Evolutionary conservation across 1,140 invertebrate species (phyloP).

Genomic region (Dryas iulia): DNA sequence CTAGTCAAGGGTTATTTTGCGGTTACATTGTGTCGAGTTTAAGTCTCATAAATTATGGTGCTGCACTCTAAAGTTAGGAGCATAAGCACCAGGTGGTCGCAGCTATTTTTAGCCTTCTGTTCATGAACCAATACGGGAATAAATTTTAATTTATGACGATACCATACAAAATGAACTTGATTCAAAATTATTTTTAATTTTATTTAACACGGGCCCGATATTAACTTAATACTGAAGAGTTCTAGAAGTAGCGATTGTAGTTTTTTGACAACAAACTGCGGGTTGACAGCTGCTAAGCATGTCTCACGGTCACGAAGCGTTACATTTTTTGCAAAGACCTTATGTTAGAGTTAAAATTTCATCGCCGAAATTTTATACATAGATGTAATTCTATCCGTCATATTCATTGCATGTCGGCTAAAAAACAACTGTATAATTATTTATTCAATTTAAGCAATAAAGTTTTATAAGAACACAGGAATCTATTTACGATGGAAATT

Average conservation of each 20-base stretch:
- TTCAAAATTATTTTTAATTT: constrained; percentile 44
- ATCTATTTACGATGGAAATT: background rate
- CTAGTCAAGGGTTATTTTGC: constrained; percentile 76
- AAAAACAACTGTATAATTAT: background rate
- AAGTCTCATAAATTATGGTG: constrained; percentile 67
- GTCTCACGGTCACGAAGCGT: constrained; percentile 61
- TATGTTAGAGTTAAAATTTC: constrained; percentile 64
- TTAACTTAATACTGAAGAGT: background rate
- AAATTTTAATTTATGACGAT: constrained; percentile 70
- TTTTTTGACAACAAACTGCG: constrained; percentile 6
- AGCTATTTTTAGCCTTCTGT: constrained; percentile 66
- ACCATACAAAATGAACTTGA: constrained; percentile 59
- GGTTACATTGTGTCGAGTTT: constrained; percentile 62
- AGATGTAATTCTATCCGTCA: constrained; percentile 38
- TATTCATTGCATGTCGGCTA: background rate
- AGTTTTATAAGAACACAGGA: background rate
- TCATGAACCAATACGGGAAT: constrained; percentile 65
- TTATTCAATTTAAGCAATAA: no score
- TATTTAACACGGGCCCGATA: constrained; percentile 12
- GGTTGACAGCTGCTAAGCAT: constrained; percentile 60
- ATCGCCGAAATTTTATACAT: constrained; percentile 58
- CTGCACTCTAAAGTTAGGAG: constrained; percentile 55
- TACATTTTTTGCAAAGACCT: constrained; percentile 64
- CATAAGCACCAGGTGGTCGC: constrained; percentile 66
- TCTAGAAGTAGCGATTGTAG: background rate